These are phyloP conservation scores for Centropus bengalensis DNA, from an alignment of 2,113 vertebrate genomes.

Conservation along the genomic window DNA sequence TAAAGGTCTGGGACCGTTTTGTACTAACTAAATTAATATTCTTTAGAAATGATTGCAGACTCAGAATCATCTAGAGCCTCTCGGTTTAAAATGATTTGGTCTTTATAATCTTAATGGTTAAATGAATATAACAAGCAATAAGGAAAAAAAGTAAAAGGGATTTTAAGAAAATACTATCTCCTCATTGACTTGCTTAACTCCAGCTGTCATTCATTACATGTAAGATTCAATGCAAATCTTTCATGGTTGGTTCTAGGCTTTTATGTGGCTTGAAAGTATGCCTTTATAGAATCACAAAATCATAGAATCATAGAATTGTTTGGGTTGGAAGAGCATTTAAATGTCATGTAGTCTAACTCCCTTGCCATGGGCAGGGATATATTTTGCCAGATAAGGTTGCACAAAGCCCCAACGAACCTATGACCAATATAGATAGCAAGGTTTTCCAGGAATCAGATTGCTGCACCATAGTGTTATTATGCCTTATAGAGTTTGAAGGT, in stretches of 20 bases:
- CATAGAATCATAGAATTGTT: not conserved
- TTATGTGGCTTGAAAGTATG: not conserved
- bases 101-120: not conserved
- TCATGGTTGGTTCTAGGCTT: not conserved
- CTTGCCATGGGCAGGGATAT: not conserved
- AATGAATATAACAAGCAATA: not conserved
- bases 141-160: not conserved
- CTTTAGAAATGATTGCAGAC: not conserved
- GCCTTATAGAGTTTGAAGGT: not conserved
- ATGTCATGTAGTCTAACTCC: not conserved
- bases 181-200: not conserved
- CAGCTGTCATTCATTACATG: not conserved
- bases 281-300: not conserved
- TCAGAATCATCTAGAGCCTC: not conserved
- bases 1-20: not conserved
- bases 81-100: not conserved
- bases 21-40: not conserved
- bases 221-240: not conserved
- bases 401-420: not conserved
- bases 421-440: not conserved
- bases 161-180: not conserved
- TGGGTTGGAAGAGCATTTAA: not conserved
- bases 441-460: not conserved
- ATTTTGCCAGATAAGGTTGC: not conserved
- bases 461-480: not conserved